Evolutionary conservation across 2,888 invertebrate species (phyloP).

Genomic region (Platynereis dumerilii): DNA sequence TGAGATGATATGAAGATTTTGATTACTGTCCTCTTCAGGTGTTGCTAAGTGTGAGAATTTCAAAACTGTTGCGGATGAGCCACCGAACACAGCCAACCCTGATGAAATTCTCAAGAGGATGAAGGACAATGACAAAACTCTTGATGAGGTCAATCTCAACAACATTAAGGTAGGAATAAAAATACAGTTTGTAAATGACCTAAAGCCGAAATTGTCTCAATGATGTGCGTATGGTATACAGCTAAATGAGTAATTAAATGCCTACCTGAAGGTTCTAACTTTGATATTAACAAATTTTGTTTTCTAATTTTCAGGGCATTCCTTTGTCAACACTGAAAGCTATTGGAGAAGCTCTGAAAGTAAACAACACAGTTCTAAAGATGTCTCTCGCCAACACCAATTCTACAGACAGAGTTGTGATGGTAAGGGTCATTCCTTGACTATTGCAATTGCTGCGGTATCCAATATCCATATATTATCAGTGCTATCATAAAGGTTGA

Average conservation of each 20-base stretch:
- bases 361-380: conserved; percentile 89
- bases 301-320: conserved; percentile 81
- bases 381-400: conserved; percentile 93
- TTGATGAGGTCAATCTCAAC: conserved; percentile 92
- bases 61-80: conserved; percentile 92
- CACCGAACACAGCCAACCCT: conserved; percentile 94
- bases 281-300: too few species aligned
- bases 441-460: conserved; percentile 4
- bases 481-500: background rate
- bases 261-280: too few species aligned
- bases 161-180: conserved; percentile 95
- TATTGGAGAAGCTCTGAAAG: conserved; percentile 85
- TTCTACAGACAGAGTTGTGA: conserved; percentile 85
- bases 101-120: conserved; percentile 90
- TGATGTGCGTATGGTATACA: too few species aligned
- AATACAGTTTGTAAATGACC: too few species aligned
- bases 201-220: too few species aligned
- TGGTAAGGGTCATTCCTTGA: too few species aligned
- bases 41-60: conserved; percentile 78
- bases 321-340: conserved; percentile 87
- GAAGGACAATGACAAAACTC: conserved; percentile 73
- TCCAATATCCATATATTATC: background rate
- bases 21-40: too few species aligned
- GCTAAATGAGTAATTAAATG: too few species aligned
- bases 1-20: too few species aligned